Evolutionary conservation across 2,888 invertebrate genomes (phyloP).

Genomic region (Agrochola circellaris): DNA sequence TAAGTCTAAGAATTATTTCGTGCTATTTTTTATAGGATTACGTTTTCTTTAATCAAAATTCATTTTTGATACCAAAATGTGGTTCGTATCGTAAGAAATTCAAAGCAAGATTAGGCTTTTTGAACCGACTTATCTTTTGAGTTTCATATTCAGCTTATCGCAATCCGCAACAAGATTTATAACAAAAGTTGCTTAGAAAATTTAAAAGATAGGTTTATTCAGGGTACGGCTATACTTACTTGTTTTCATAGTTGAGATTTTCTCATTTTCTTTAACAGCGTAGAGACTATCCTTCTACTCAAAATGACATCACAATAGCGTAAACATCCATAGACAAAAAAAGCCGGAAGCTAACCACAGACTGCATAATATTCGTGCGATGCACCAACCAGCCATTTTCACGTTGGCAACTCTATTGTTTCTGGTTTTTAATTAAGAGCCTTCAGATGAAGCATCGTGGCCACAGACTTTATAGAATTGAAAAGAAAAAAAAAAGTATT

Average conservation of each 20-base stretch:
- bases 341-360: conserved; percentile 54
- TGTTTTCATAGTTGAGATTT: not conserved
- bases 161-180: conserved; percentile 34
- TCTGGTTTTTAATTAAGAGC: conserved; percentile 78
- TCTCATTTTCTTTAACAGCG: conserved; percentile 1
- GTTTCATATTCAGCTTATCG: conserved; percentile 26
- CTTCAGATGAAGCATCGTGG: conserved; percentile 76
- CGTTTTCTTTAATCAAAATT: not conserved
- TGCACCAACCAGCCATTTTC: conserved; percentile 72
- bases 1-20: not conserved
- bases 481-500: conserved; percentile 59
- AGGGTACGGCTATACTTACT: not conserved
- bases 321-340: conserved; percentile 39
- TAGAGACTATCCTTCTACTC: not conserved
- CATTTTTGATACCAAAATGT: not conserved
- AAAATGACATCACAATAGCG: conserved; percentile 23
- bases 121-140: conserved; percentile 24
- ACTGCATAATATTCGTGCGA: conserved; percentile 61
- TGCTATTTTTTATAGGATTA: not conserved
- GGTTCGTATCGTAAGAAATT: conserved; percentile 10
- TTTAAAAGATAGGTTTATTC: not conserved
- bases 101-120: conserved; percentile 25
- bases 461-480: conserved; percentile 70
- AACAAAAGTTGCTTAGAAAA: conserved; percentile 28
- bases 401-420: conserved; percentile 74